Evolutionary conservation across 1,140 invertebrate species (phyloP), one percentile per base, ranked within the genome.

Genomic region (Drosophila subpulchrella): DNA sequence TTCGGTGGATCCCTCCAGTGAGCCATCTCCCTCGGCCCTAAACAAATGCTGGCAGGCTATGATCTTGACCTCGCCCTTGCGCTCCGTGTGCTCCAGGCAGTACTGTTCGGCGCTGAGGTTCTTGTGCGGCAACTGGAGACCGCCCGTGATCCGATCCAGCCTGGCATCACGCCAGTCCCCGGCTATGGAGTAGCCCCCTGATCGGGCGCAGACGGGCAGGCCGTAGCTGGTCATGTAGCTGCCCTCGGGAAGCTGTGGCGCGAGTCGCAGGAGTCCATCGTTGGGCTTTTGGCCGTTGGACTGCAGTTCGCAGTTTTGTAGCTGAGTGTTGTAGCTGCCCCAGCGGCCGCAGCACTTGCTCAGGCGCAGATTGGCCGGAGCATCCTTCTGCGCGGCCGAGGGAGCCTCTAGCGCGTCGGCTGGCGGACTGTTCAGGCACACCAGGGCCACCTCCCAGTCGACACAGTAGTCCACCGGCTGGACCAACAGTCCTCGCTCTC

Each of bases 11-110:
- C 10, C 41, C 8, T 47, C 47, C 3, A 66, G 82, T 44, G 80
- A 80, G 7, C 24, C 27, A 0, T 6, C 6, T 8, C 4, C 48
- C 2, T 15, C 27, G 8, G 48, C 10, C 0, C 27, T n/a, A 66
- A 93, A 93, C 63, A 94, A 93, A 39, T 94, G 93, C 8, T 93
- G 92, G 91, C 96, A 96, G 5, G 95, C 94, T 74, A 96, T 95
- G 75, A 96, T 94, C 66, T 93, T 94, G 20, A 94, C 85, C 56
- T 81, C 82, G 59, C 92, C 81, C 53, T 92, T 75, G 17, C 66
- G 72, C 32, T 81, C 53, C 7, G 89, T 82, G 39, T 92, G 84
- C 74, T 92, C 92, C 54, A 92, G 73, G 50, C 92, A 92, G 44
- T 85, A 92, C 24, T 92, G 80, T 10, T 15, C 17, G 0, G 68